These are phyloP conservation scores for Sebastes umbrosus DNA, from an alignment of 2,797 vertebrate species.

Conservation along the genomic window DNA sequence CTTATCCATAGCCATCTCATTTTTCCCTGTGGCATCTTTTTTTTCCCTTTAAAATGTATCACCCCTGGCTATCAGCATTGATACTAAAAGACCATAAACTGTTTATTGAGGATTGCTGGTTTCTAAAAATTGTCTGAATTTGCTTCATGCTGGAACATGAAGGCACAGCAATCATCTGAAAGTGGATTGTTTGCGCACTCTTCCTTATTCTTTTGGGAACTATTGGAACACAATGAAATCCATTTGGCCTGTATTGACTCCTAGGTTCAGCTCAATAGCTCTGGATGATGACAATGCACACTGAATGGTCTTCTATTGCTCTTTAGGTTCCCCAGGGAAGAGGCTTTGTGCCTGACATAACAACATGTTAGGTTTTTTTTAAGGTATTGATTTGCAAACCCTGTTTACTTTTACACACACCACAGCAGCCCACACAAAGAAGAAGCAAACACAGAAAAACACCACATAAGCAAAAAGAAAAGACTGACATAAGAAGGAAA, in stretches of 20 bases:
- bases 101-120: constrained; percentile 10
- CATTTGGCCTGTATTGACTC: constrained; percentile 68
- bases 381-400: constrained; percentile 61
- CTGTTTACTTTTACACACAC: constrained; percentile 29
- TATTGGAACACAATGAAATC: constrained; percentile 65
- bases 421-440: neutral
- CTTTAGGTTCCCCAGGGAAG: constrained; percentile 48
- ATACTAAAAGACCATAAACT: neutral
- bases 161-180: constrained; percentile 50
- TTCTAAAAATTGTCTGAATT: constrained; percentile 34
- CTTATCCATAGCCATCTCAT: neutral
- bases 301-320: constrained; percentile 48
- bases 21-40: neutral
- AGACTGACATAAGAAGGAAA: neutral
- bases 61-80: neutral
- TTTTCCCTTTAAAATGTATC: neutral
- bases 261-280: constrained; percentile 53
- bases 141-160: constrained; percentile 28
- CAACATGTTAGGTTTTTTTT: constrained; percentile 59
- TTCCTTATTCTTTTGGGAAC: constrained; percentile 66
- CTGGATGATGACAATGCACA: constrained; percentile 60
- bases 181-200: constrained; percentile 57
- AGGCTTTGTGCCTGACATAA: constrained; percentile 51
- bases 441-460: neutral
- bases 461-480: neutral